A percentile compares a stretch with the other conserved stretches of the same genome.
Evolutionary conservation across 2,113 vertebrate genomes (phyloP).

Genomic region (Oceanodroma tethys): DNA sequence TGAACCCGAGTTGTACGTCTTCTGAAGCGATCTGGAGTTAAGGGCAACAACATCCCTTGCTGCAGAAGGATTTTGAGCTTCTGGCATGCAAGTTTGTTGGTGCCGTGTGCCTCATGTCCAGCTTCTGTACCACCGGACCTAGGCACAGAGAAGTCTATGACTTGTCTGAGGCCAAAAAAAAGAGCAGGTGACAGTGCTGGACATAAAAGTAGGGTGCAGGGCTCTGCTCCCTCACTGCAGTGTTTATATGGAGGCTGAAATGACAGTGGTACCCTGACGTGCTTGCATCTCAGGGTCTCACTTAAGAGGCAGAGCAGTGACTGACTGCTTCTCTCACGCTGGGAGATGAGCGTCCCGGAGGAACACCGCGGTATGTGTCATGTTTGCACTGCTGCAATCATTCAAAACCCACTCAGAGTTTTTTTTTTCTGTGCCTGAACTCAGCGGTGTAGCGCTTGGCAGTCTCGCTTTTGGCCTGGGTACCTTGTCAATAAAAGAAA

Average conservation of each 20-base stretch:
- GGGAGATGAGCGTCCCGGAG: background rate
- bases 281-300: background rate
- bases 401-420: background rate
- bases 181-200: background rate
- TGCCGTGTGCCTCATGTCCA: fast-evolving
- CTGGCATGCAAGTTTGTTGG: background rate
- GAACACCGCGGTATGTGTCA: background rate
- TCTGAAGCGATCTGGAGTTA: background rate
- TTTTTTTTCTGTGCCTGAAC: background rate
- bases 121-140: background rate
- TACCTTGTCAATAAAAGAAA: background rate
- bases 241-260: background rate
- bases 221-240: background rate
- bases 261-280: fast-evolving
- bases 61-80: background rate
- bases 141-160: background rate
- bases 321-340: background rate
- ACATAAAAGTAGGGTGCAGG: background rate
- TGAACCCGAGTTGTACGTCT: fast-evolving
- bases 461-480: background rate
- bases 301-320: background rate
- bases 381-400: background rate
- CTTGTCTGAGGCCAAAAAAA: background rate
- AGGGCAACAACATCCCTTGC: fast-evolving
- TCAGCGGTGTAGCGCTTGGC: background rate